Evolutionary conservation across 2,113 vertebrate genomes (phyloP), one percentile per base, ranked within the genome.

Genomic region (Malurus elegans): DNA sequence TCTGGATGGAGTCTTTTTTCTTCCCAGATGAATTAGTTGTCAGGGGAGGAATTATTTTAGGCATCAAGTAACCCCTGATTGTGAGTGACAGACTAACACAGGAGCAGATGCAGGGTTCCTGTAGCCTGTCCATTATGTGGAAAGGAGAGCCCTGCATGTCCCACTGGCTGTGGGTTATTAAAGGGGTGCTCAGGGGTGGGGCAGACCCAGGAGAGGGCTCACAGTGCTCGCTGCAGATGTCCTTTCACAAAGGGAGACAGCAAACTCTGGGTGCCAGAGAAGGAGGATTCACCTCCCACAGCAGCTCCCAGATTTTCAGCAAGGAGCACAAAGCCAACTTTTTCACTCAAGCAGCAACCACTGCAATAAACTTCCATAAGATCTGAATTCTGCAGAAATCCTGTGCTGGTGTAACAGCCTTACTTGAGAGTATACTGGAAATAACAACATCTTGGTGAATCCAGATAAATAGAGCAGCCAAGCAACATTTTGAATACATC

Each of bases 31-130:
- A 97, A 96, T 96, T 96, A 92, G 90, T 97, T 95, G 94, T 95
- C 93, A 96, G 78, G 94, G 92, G 70, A 95, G 86, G 94, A 97
- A 97, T 96, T 97, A 97, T 96, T 96, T 97, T 96, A 95, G 93
- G 96, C 96, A 97, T 96, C 95, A 92, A 96, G 88, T 97, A 95
- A 93, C 95, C 88, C 62, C 84, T 93, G 93, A 85, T 66, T 95
- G 83, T 97, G 97, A 97, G 95, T 97, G 97, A 96, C 97, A 97
- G 97, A 93, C 95, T 95, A 74, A 95, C 92, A 88, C 94, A 96
- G 87, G 93, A 96, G 96, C 96, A 97, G 96, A 96, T 97, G 96
- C 94, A 94, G 64, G 92, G 94, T 78, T 93, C 17, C 48, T 72
- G 92, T 88, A 88, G 96, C 90, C 82, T 86, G 57, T 90, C 82